Percentiles rank a stretch among this genome's conserved stretches.
These are phyloP conservation scores for Helleia helle DNA, from an alignment of 2,888 invertebrate genomes.

Conservation along the genomic window DNA sequence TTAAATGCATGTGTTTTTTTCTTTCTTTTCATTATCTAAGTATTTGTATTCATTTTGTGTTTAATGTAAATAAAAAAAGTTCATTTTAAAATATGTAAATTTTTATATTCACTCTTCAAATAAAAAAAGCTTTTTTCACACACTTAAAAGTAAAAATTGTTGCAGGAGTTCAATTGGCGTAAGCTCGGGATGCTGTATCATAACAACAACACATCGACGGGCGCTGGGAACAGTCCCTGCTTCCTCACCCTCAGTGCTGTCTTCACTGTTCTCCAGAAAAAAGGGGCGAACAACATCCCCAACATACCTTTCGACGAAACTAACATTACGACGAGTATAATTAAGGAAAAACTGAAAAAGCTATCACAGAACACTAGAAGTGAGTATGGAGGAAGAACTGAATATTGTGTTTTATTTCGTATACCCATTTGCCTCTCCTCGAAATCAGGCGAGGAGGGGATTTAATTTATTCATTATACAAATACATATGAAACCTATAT, in stretches of 20 bases:
- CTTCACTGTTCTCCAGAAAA: constrained; percentile 60
- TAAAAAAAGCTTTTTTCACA: background rate
- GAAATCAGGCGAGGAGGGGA: no score
- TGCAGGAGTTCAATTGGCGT: constrained; percentile 81
- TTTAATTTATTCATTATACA: no score
- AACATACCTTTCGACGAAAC: constrained; percentile 78
- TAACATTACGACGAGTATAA: constrained; percentile 65
- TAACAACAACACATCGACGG: constrained; percentile 76
- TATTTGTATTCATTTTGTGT: background rate
- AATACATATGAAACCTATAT: no score
- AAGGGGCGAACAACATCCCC: constrained; percentile 65
- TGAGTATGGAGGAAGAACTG: constrained; percentile 63
- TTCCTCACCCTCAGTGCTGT: constrained; percentile 83
- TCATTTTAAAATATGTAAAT: no score
- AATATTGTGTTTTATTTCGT: background rate
- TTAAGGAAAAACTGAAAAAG: constrained; percentile 73
- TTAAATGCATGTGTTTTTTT: constrained; percentile 4
- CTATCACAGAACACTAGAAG: constrained; percentile 78
- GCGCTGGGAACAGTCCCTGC: constrained; percentile 83
- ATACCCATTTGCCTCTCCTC: background rate
- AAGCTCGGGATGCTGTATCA: constrained; percentile 81
- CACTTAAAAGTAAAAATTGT: constrained; percentile 31
- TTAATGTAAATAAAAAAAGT: no score
- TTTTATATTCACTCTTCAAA: no score
- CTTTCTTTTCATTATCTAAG: background rate